Evolutionary conservation across 2,113 vertebrate genomes (phyloP).

Genomic region (Petaurus breviceps): DNA sequence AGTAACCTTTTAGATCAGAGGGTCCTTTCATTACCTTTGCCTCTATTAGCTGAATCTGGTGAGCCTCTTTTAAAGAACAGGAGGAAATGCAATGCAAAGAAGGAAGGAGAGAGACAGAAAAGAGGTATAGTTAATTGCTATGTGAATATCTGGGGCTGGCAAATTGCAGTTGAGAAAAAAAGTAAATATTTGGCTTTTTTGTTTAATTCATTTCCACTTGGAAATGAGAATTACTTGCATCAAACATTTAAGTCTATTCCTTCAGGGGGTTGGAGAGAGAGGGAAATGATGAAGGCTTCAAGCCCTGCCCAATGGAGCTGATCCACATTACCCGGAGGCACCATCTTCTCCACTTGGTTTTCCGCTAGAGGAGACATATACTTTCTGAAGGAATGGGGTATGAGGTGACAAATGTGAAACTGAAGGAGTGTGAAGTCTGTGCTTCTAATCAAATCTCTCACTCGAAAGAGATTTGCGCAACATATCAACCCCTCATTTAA

Average conservation of each 20-base stretch:
- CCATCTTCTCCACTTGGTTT: conserved; percentile 25
- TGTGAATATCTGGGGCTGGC: conserved; percentile 42
- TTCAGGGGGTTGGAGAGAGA: conserved; percentile 45
- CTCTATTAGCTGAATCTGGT: conserved; percentile 26
- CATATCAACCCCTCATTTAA: conserved; percentile 7
- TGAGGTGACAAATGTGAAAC: conserved; percentile 1
- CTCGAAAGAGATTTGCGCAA: conserved; percentile 28
- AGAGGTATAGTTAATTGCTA: conserved; percentile 39
- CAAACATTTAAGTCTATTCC: conserved; percentile 53
- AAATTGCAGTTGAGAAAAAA: conserved; percentile 70
- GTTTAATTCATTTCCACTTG: conserved; percentile 70
- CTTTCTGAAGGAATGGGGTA: not conserved
- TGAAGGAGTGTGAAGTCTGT: not conserved
- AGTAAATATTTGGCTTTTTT: conserved; percentile 58
- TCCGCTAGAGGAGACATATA: not conserved
- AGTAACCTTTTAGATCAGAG: not conserved
- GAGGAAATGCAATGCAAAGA: conserved; percentile 46
- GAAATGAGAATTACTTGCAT: conserved; percentile 70
- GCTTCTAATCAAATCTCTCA: conserved; percentile 36
- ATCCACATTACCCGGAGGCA: not conserved
- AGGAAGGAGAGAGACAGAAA: conserved; percentile 41
- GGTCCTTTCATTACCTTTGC: not conserved
- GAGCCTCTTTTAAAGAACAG: conserved; percentile 36
- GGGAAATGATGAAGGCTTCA: conserved; percentile 39
- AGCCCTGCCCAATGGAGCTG: not conserved